Conservation (phyloP, 2,888 invertebrate species). For the Hemicrepidius hirtus region DNA sequence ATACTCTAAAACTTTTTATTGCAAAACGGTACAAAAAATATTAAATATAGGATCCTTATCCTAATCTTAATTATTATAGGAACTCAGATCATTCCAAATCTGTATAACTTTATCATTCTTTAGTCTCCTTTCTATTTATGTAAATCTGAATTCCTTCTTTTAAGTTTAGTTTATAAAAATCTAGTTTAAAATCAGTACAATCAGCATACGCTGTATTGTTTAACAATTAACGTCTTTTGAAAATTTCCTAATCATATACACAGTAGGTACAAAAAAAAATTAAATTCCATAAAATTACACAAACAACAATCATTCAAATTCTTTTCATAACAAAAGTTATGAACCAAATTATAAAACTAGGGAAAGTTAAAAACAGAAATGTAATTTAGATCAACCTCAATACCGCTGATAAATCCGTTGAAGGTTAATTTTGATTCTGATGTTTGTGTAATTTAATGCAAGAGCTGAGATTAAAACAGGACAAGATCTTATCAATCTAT, state of each 20-base stretch:
- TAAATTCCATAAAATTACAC: too few relatives aligned
- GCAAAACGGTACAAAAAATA: conserved; percentile 28
- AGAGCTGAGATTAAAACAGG: not conserved
- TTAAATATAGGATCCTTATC: not conserved
- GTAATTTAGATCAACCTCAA: conserved; percentile 17
- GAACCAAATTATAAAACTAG: not conserved
- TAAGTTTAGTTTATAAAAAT: not conserved
- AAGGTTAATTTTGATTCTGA: conserved; percentile 10
- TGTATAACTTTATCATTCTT: not conserved
- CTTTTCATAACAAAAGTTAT: not conserved
- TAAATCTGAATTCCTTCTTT: not conserved
- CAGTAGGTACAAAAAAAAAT: not conserved
- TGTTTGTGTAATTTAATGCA: conserved; percentile 18
- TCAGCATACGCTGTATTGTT: not conserved
- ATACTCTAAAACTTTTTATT: conserved; percentile 11
- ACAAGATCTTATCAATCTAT: not conserved
- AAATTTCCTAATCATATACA: not conserved
- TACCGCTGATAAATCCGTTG: not conserved
- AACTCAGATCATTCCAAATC: conserved; percentile 4
- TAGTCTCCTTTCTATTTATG: not conserved
- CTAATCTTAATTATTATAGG: conserved; percentile 17
- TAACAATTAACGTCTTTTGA: not conserved
- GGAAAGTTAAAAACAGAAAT: not conserved
- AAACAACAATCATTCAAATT: too few relatives aligned
- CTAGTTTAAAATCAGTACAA: conserved; percentile 26